These are phyloP conservation scores for Mimas tiliae DNA, from an alignment of 2,888 invertebrate genomes.

Conservation along the genomic window DNA sequence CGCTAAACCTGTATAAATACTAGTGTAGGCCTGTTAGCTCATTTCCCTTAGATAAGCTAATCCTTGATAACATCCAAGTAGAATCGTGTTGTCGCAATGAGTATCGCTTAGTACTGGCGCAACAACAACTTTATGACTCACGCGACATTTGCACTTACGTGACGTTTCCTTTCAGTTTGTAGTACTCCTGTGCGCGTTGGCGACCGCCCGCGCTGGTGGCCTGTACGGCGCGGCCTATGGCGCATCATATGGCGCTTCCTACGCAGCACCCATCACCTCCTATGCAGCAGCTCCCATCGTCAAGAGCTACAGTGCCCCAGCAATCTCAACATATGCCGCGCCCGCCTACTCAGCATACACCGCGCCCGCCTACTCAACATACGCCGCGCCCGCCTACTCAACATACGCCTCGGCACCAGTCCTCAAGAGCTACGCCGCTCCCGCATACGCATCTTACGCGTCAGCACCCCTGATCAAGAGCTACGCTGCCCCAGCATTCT, in stretches of 20 bases:
- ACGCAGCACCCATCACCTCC: slow-evolving; percentile 48
- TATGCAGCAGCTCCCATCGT: slow-evolving; percentile 74
- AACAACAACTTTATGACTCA: slow-evolving; percentile 10
- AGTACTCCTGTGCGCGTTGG: slow-evolving; percentile 82
- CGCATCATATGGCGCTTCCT: slow-evolving; percentile 54
- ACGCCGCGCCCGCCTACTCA: slow-evolving; percentile 38
- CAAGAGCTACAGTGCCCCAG: slow-evolving; percentile 41
- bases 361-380: slow-evolving; percentile 36
- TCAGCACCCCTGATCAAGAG: slow-evolving; percentile 48
- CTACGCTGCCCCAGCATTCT: slow-evolving; percentile 53
- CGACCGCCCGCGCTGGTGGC: slow-evolving; percentile 83
- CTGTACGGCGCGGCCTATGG: slow-evolving; percentile 59
- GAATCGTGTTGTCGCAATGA: neutral
- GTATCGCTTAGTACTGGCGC: neutral
- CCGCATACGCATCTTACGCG: slow-evolving; percentile 79
- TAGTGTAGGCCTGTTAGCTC: slow-evolving; percentile 1
- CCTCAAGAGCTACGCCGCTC: slow-evolving; percentile 36
- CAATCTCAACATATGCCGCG: slow-evolving; percentile 52
- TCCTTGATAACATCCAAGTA: slow-evolving; percentile 3
- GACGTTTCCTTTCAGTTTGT: slow-evolving; percentile 68
- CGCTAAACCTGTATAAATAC: slow-evolving; percentile 12
- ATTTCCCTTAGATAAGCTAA: neutral
- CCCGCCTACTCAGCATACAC: slow-evolving; percentile 58
- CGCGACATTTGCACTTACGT: slow-evolving; percentile 25
- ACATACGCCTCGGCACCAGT: slow-evolving; percentile 50